Percentiles rank a stretch among this genome's conserved stretches.
Conservation (phyloP, 2,888 invertebrate genomes). For the Clunio marinus region DNA sequence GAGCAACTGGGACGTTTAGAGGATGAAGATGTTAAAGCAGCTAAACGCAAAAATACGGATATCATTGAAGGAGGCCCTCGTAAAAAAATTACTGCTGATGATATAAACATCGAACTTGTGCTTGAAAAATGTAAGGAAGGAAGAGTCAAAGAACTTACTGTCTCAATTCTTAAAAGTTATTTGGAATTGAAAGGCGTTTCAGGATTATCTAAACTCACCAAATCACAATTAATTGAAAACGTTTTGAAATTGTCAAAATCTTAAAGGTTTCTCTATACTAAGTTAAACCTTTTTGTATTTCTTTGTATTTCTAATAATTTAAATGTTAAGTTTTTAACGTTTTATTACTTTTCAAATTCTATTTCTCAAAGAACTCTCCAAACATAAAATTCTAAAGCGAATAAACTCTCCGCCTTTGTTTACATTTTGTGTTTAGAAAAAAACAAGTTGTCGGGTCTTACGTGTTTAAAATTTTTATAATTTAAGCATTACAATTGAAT, state of each 20-base stretch:
- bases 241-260: too few relatives aligned
- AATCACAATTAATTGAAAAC: neutral
- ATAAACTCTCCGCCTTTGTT: conserved; percentile 8
- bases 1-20: conserved; percentile 28
- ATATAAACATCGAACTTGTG: neutral
- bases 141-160: neutral
- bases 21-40: neutral
- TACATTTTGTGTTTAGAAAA: neutral
- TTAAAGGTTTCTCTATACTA: too few relatives aligned
- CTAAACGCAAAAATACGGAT: conserved; percentile 18
- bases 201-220: conserved; percentile 11
- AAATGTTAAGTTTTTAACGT: too few relatives aligned
- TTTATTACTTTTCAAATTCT: too few relatives aligned
- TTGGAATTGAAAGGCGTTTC: neutral
- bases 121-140: neutral
- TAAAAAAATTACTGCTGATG: neutral
- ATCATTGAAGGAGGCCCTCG: neutral
- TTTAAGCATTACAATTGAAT: neutral
- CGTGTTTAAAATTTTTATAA: neutral
- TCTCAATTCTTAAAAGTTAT: conserved; percentile 1
- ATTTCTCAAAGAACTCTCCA: too few relatives aligned
- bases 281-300: too few relatives aligned
- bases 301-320: too few relatives aligned
- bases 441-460: too few relatives aligned
- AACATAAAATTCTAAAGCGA: neutral